These are phyloP conservation scores for Micropoecilia bifurca DNA, from an alignment of 2,797 vertebrate genomes.

Conservation along the genomic window DNA sequence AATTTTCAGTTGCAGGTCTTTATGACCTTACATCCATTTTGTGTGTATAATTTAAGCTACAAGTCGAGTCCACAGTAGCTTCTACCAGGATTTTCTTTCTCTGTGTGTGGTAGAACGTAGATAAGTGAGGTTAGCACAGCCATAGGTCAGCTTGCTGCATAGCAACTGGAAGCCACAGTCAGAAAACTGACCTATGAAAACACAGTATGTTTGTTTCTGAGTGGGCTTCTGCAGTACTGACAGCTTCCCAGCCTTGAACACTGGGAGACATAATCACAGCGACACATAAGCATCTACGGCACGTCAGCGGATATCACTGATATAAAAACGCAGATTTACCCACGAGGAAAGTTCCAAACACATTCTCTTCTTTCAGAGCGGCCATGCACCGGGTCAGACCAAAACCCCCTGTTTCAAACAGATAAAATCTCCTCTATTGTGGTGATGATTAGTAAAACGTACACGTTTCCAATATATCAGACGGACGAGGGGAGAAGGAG, in stretches of 20 bases:
- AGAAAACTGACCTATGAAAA: conserved; percentile 73
- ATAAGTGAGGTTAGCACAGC: conserved; percentile 57
- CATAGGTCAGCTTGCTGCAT: conserved; percentile 74
- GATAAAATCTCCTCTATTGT: conserved; percentile 11
- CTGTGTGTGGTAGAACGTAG: conserved; percentile 42
- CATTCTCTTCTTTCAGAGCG: conserved; percentile 18
- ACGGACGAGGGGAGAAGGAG: background rate
- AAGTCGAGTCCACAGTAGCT: conserved; percentile 17
- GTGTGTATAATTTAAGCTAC: background rate
- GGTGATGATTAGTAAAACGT: conserved; percentile 9
- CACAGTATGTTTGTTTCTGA: conserved; percentile 50
- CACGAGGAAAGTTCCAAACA: conserved; percentile 30
- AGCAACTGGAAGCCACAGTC: conserved; percentile 70
- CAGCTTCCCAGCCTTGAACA: conserved; percentile 44
- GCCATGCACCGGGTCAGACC: conserved; percentile 27
- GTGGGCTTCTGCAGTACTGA: conserved; percentile 52
- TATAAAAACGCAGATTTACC: conserved; percentile 29
- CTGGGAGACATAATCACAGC: conserved; percentile 54
- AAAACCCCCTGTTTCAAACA: conserved; percentile 10
- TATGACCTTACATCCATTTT: background rate
- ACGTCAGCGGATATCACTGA: conserved; percentile 45
- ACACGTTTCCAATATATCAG: conserved; percentile 7
- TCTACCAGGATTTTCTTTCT: conserved; percentile 34
- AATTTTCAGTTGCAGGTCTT: background rate
- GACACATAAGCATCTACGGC: conserved; percentile 54